phyloP scores from a whole-genome alignment of 2,888 invertebrate species.

The Cordilura impudica region DNA sequence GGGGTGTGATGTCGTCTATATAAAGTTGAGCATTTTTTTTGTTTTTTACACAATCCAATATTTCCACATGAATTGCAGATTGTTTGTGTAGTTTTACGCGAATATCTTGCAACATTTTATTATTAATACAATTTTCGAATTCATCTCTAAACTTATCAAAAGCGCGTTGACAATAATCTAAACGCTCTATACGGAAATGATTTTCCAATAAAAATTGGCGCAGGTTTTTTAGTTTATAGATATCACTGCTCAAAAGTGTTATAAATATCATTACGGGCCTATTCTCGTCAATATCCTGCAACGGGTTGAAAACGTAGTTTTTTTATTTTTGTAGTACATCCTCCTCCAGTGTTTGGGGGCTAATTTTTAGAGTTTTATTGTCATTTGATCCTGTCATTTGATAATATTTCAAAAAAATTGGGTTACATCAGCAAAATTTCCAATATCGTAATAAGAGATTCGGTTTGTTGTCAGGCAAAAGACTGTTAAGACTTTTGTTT shows the following conservation, averaged over 20 bases:
- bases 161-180: not conserved
- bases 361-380: not conserved
- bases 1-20: conserved; percentile 46
- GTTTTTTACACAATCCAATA: conserved; percentile 27
- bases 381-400: conserved; percentile 63
- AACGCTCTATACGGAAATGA: not conserved
- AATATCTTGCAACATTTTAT: not conserved
- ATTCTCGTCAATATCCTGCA: conserved; percentile 54
- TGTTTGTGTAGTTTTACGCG: conserved; percentile 16
- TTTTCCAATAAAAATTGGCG: not conserved
- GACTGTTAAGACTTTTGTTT: conserved; percentile 84
- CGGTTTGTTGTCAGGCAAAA: conserved; percentile 83
- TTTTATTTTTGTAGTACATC: not conserved
- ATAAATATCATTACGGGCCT: conserved; percentile 38
- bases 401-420: conserved; percentile 77
- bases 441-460: conserved; percentile 83
- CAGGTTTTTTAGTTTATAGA: conserved; percentile 60
- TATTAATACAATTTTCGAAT: not conserved
- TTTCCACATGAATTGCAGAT: conserved; percentile 49
- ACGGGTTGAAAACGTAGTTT: conserved; percentile 61
- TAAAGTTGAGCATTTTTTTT: not conserved
- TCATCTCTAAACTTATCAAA: conserved; percentile 22
- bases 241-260: conserved; percentile 52
- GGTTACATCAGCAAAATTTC: conserved; percentile 71
- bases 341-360: not conserved